Percentiles rank a stretch among this genome's conserved stretches.
phyloP scores from a whole-genome alignment of 1,140 invertebrate genomes.

The Brachionus manjavacas region DNA sequence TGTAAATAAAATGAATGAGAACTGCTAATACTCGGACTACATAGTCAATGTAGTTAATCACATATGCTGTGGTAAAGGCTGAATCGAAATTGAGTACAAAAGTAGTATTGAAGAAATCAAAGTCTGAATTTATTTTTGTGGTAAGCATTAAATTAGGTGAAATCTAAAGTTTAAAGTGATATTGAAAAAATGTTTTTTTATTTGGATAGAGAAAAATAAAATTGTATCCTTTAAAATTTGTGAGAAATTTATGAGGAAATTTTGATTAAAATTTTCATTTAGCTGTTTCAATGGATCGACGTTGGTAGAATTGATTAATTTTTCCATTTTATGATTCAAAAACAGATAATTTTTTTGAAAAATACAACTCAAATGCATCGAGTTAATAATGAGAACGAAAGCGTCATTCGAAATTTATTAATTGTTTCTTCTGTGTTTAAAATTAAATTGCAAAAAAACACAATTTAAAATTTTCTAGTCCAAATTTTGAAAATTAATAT shows the following conservation, averaged over 20 bases:
- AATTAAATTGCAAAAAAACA: too few species aligned
- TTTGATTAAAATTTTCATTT: not conserved
- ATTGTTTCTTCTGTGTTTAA: too few species aligned
- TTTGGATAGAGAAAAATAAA: not conserved
- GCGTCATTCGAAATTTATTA: not conserved
- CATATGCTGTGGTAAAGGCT: not conserved
- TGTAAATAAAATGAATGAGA: not conserved
- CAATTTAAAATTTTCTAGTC: too few species aligned
- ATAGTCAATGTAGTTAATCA: constrained; percentile 20
- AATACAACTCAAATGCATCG: not conserved
- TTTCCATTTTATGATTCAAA: not conserved
- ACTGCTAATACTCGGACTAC: not conserved
- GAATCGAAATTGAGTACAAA: not conserved
- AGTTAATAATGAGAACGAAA: not conserved
- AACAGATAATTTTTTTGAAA: not conserved
- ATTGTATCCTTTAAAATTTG: not conserved
- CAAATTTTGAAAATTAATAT: too few species aligned
- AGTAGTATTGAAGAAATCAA: not conserved
- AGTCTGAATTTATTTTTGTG: not conserved
- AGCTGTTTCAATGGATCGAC: not conserved
- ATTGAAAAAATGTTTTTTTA: not conserved
- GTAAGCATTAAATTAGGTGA: not conserved
- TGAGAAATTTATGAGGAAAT: not conserved
- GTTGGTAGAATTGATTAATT: not conserved
- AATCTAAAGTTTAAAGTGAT: not conserved